Evolutionary conservation across 2,797 vertebrate species (phyloP).

Genomic region (Aplochiton taeniatus): DNA sequence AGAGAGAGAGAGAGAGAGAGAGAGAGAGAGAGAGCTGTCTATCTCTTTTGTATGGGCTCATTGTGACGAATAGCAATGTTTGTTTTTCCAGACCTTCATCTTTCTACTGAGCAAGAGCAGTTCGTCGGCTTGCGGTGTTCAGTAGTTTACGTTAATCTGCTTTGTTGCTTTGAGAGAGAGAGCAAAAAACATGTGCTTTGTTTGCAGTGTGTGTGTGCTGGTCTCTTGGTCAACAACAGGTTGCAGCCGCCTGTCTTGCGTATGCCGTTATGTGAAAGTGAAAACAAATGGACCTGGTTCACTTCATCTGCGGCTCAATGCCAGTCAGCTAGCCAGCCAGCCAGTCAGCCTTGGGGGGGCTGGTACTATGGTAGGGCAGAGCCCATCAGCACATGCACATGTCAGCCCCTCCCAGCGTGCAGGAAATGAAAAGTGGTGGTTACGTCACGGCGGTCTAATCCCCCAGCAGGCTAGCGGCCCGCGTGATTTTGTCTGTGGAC

Average conservation of each 20-base stretch:
- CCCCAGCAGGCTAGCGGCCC: slow-evolving; percentile 27
- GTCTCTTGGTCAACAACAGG: too few species aligned
- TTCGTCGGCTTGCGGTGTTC: slow-evolving; percentile 31
- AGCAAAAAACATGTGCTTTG: not conserved
- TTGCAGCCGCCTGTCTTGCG: too few species aligned
- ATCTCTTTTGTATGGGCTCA: slow-evolving; percentile 47
- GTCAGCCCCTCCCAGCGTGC: slow-evolving; percentile 14
- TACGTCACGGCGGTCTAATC: slow-evolving; percentile 53
- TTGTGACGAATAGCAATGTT: slow-evolving; percentile 50
- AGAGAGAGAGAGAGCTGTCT: too few species aligned
- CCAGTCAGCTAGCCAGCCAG: too few species aligned
- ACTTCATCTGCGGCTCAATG: too few species aligned
- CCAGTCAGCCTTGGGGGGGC: too few species aligned
- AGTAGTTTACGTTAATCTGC: slow-evolving; percentile 12
- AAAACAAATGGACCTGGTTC: too few species aligned
- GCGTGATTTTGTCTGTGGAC: slow-evolving; percentile 32
- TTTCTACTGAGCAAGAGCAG: slow-evolving; percentile 47
- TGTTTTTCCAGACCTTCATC: slow-evolving; percentile 69
- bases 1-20: too few species aligned
- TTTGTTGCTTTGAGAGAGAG: not conserved
- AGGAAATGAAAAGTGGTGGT: slow-evolving; percentile 54
- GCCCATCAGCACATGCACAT: slow-evolving; percentile 33
- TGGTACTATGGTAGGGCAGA: slow-evolving; percentile 5
- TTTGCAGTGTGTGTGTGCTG: too few species aligned
- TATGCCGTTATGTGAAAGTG: too few species aligned